These are phyloP conservation scores for Parasteatoda tepidariorum DNA, from an alignment of 1,140 invertebrate genomes.

Conservation along the genomic window DNA sequence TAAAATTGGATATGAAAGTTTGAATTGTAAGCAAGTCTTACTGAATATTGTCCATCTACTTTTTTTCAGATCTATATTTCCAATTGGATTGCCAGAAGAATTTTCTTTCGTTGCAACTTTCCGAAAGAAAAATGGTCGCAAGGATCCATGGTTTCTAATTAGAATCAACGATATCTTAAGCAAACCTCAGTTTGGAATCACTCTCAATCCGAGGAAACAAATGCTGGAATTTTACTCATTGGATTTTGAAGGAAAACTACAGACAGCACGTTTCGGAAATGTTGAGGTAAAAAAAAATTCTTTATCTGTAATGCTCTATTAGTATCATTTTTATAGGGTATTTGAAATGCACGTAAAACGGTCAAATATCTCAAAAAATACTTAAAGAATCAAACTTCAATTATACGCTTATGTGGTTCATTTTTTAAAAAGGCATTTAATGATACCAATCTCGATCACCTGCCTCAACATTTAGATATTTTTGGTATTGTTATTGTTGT, in stretches of 20 bases:
- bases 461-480: neutral
- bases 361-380: too few species aligned
- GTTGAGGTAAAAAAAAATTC: conserved; percentile 70
- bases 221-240: conserved; percentile 76
- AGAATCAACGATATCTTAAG: conserved; percentile 74
- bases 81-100: conserved; percentile 77
- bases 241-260: conserved; percentile 73
- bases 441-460: neutral
- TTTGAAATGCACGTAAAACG: too few species aligned
- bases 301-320: neutral
- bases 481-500: neutral
- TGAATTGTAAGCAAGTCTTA: too few species aligned
- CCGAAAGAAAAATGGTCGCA: conserved; percentile 73
- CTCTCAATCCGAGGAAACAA: conserved; percentile 75
- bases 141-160: conserved; percentile 78
- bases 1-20: too few species aligned
- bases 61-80: conserved; percentile 76
- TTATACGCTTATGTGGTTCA: too few species aligned
- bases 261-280: conserved; percentile 74
- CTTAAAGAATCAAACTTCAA: too few species aligned
- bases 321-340: neutral
- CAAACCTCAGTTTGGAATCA: conserved; percentile 77
- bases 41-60: too few species aligned
- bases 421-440: too few species aligned
- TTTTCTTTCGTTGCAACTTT: conserved; percentile 80